Percentiles rank a stretch among this genome's conserved stretches.
These are phyloP conservation scores for Lontra canadensis DNA, from an alignment of 2,113 vertebrate genomes.

Conservation along the genomic window DNA sequence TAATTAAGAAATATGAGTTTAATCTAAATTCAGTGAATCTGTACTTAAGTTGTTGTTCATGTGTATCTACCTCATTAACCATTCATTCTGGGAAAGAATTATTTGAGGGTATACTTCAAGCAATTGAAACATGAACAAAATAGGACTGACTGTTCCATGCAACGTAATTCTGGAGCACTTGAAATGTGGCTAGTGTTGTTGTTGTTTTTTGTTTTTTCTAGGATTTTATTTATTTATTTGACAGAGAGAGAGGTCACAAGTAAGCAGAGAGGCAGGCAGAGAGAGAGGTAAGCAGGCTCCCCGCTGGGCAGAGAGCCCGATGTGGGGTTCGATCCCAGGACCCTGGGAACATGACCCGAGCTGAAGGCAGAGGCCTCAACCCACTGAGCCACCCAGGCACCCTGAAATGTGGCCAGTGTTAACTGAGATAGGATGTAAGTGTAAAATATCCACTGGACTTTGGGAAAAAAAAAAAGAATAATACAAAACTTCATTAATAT, in stretches of 20 bases:
- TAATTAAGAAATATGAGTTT: not conserved
- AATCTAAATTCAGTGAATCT: conserved; percentile 33
- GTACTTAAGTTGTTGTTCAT: not conserved
- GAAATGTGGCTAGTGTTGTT: not conserved
- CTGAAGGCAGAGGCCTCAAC: too few relatives aligned
- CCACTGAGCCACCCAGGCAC: too few relatives aligned
- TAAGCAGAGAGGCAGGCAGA: too few relatives aligned
- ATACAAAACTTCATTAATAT: not conserved
- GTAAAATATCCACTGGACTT: not conserved
- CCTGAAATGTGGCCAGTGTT: not conserved
- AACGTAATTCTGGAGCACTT: not conserved
- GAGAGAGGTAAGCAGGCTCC: too few relatives aligned
- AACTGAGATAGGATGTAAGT: not conserved
- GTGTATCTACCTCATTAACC: not conserved
- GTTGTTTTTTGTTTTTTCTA: too few relatives aligned
- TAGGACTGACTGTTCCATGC: not conserved
- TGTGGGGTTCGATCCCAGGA: too few relatives aligned
- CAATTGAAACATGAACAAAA: conserved; percentile 14
- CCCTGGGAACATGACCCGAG: too few relatives aligned
- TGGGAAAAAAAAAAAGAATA: not conserved
- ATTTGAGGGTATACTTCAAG: conserved; percentile 7
- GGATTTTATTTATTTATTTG: too few relatives aligned
- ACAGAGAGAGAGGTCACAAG: too few relatives aligned
- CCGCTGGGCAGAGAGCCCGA: too few relatives aligned
- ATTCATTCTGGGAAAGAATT: conserved; percentile 30